These are phyloP conservation scores for Mamestra brassicae DNA, from an alignment of 2,888 invertebrate genomes.

Conservation along the genomic window DNA sequence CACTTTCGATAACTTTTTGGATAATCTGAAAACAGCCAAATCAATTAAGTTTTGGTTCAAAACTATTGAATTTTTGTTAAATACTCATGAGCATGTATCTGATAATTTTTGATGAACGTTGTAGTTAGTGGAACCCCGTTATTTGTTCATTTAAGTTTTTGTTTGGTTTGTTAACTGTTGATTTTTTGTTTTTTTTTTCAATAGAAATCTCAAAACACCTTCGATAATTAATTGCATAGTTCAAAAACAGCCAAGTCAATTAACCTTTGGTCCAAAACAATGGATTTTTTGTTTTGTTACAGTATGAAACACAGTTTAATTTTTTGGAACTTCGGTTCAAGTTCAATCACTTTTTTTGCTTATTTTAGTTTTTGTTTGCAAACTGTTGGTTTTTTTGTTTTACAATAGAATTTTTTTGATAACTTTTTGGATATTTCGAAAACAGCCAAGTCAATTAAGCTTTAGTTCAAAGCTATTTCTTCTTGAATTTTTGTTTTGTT, in stretches of 20 bases:
- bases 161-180: slow-evolving; percentile 41
- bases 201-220: slow-evolving; percentile 3
- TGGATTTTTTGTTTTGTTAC: slow-evolving; percentile 5
- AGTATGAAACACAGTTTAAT: not conserved
- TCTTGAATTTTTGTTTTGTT: slow-evolving; percentile 19
- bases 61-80: slow-evolving; percentile 8
- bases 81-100: not conserved
- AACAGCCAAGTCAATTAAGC: not conserved
- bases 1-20: slow-evolving; percentile 1
- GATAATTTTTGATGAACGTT: not conserved
- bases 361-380: slow-evolving; percentile 34
- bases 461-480: not conserved
- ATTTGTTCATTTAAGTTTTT: slow-evolving; percentile 48
- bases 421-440: not conserved
- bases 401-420: slow-evolving; percentile 8
- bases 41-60: slow-evolving; percentile 6
- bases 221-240: not conserved
- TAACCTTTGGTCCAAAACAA: not conserved
- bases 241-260: slow-evolving; percentile 1
- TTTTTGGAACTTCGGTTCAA: slow-evolving; percentile 12
- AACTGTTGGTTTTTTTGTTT: slow-evolving; percentile 50
- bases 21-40: not conserved
- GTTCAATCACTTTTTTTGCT: slow-evolving; percentile 7
- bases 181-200: slow-evolving; percentile 39
- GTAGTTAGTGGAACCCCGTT: not conserved